Evolutionary conservation across 2,888 invertebrate genomes (phyloP).

Genomic region (Rotaria socialis): DNA sequence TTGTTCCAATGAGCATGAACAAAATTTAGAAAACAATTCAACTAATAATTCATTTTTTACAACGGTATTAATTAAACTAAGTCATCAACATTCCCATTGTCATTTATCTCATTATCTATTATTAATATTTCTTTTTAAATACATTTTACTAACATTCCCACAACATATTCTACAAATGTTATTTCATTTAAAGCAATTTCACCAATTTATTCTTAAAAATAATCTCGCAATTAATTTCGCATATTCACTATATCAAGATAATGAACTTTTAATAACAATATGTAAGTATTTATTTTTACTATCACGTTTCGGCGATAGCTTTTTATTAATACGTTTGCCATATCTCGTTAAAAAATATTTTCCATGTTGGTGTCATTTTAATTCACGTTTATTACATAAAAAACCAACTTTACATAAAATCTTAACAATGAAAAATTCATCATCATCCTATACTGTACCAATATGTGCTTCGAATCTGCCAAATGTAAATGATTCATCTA

Average conservation of each 20-base stretch:
- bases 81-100: neutral
- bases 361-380: slow-evolving; percentile 36
- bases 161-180: neutral
- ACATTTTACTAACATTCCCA: neutral
- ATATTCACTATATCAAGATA: neutral
- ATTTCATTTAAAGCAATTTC: neutral
- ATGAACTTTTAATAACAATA: neutral
- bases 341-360: neutral
- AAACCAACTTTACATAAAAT: neutral
- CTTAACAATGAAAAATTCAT: neutral
- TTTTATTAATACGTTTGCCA: neutral
- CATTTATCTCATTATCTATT: neutral
- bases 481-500: neutral
- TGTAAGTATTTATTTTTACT: slow-evolving; percentile 38
- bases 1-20: neutral
- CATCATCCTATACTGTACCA: neutral
- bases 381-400: neutral
- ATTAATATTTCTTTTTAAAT: neutral
- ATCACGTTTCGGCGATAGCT: slow-evolving; percentile 36
- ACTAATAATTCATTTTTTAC: neutral
- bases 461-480: neutral
- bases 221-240: neutral
- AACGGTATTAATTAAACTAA: neutral
- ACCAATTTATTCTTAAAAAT: neutral
- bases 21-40: neutral